phyloP scores from a whole-genome alignment of 1,140 invertebrate genomes.

The Pseudoatta argentina region DNA sequence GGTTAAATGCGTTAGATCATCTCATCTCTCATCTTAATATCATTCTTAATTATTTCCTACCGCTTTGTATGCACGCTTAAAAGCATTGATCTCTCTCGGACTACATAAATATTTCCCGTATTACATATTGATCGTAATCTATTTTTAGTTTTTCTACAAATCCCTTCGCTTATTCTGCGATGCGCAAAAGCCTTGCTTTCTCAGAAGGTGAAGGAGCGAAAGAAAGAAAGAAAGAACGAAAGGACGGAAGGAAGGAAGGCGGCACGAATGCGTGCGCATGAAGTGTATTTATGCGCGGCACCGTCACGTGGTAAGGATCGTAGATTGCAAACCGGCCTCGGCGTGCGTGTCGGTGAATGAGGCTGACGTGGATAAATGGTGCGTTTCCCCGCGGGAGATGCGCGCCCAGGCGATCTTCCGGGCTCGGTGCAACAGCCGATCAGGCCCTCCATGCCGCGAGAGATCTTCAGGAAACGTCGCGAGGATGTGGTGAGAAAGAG shows the following conservation, averaged over 20 bases:
- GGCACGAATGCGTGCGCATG: slow-evolving; percentile 68
- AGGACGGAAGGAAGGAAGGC: slow-evolving; percentile 36
- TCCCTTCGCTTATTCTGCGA: background rate
- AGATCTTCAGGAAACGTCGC: slow-evolving; percentile 69
- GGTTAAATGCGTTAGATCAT: background rate
- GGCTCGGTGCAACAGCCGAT: slow-evolving; percentile 75
- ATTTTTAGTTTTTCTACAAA: slow-evolving; percentile 22
- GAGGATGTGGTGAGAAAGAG: background rate
- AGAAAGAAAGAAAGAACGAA: slow-evolving; percentile 24
- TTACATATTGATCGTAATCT: background rate
- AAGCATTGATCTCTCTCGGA: background rate
- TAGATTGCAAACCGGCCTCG: slow-evolving; percentile 68
- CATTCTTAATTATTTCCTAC: background rate
- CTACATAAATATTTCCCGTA: background rate
- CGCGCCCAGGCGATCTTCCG: slow-evolving; percentile 80
- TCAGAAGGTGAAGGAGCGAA: slow-evolving; percentile 27
- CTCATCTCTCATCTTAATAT: background rate
- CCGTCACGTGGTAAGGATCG: slow-evolving; percentile 77
- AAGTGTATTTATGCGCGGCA: slow-evolving; percentile 76
- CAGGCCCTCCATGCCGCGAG: slow-evolving; percentile 50
- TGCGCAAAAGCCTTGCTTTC: slow-evolving; percentile 14
- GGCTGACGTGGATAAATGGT: slow-evolving; percentile 85
- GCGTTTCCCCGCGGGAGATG: slow-evolving; percentile 81
- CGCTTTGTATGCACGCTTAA: background rate
- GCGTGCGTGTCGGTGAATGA: slow-evolving; percentile 82